Evolutionary conservation across 1,140 invertebrate species (phyloP).

Genomic region (Potamilus streckersoni): DNA sequence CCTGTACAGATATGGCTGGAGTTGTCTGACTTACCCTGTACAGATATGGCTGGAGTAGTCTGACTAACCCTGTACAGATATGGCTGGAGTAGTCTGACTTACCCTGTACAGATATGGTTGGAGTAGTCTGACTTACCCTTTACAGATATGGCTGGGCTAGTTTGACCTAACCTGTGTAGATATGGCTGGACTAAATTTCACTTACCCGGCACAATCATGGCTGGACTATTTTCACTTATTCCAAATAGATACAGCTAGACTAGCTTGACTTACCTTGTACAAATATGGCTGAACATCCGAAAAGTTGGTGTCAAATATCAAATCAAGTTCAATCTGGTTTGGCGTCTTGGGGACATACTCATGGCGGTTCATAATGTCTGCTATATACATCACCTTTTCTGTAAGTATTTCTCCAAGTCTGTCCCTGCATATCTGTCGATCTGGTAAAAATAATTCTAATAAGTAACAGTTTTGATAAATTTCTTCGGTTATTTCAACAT

Average conservation of each 20-base stretch:
- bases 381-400: slow-evolving; percentile 93
- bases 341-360: slow-evolving; percentile 97
- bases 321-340: slow-evolving; percentile 88
- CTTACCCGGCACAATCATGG: slow-evolving; percentile 91
- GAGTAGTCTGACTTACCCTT: no score
- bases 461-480: no score
- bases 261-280: slow-evolving; percentile 77
- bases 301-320: slow-evolving; percentile 94
- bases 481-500: no score
- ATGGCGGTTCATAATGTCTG: slow-evolving; percentile 93
- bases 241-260: no score
- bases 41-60: no score
- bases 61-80: no score
- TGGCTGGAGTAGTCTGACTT: no score
- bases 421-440: slow-evolving; percentile 87
- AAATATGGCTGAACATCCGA: slow-evolving; percentile 95
- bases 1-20: no score
- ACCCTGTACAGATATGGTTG: no score
- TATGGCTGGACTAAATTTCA: neutral
- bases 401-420: slow-evolving; percentile 91
- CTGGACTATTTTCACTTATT: slow-evolving; percentile 74
- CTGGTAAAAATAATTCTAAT: slow-evolving; percentile 65
- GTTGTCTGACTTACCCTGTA: no score
- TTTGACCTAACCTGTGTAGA: no score
- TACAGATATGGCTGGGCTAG: slow-evolving; percentile 76